These are phyloP conservation scores for Epinephelus lanceolatus DNA, from an alignment of 2,113 vertebrate species.

Conservation along the genomic window DNA sequence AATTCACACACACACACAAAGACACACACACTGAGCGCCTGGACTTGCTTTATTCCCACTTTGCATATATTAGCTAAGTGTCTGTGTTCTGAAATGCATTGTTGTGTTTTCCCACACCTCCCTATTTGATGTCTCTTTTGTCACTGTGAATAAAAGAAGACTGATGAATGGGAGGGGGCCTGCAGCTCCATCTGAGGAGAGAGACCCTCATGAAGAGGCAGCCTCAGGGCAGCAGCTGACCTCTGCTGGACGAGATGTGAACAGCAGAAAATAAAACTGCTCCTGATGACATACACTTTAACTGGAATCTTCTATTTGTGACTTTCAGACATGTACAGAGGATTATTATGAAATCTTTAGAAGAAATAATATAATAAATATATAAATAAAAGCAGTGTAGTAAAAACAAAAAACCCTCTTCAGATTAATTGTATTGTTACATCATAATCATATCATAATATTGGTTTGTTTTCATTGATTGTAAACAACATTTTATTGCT, in stretches of 20 bases:
- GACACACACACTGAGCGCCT: slow-evolving; percentile 29
- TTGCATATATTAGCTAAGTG: slow-evolving; percentile 78
- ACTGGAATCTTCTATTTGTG: background rate
- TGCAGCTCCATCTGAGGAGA: slow-evolving; percentile 42
- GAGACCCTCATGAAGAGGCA: background rate
- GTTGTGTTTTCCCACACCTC: slow-evolving; percentile 81
- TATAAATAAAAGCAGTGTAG: background rate
- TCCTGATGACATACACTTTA: background rate
- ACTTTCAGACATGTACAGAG: background rate
- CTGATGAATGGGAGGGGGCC: slow-evolving; percentile 70
- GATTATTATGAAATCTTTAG: too few species aligned
- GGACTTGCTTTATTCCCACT: slow-evolving; percentile 62
- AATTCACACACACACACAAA: background rate
- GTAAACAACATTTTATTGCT: background rate
- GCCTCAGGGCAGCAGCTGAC: slow-evolving; percentile 45
- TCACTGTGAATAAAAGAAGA: slow-evolving; percentile 77
- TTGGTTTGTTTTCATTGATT: background rate
- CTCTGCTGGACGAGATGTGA: slow-evolving; percentile 63
- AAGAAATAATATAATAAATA: too few species aligned
- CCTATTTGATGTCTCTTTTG: slow-evolving; percentile 81
- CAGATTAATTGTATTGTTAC: background rate
- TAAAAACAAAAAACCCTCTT: background rate
- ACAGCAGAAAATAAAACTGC: slow-evolving; percentile 7
- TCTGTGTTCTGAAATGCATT: slow-evolving; percentile 75
- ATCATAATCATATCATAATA: background rate